These are phyloP conservation scores for Merluccius polli DNA, from an alignment of 2,797 vertebrate genomes.

Conservation along the genomic window DNA sequence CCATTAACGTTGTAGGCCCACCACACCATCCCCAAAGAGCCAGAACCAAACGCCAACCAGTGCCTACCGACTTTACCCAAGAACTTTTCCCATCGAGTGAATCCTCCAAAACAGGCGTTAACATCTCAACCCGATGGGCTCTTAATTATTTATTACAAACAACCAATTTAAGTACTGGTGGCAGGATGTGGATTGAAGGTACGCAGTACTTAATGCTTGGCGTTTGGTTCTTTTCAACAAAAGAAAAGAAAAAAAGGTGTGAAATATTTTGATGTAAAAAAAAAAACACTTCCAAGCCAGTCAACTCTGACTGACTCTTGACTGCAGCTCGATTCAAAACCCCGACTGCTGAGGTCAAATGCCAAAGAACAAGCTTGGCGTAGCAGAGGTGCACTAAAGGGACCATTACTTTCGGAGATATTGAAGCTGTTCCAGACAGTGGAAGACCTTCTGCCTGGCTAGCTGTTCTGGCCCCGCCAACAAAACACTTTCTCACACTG, in stretches of 20 bases:
- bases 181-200: neutral
- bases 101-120: neutral
- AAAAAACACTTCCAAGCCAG: neutral
- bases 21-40: too few species aligned
- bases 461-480: slow-evolving; percentile 32
- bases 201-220: neutral
- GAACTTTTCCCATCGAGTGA: neutral
- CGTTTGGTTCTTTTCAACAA: too few species aligned
- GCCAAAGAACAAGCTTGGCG: slow-evolving; percentile 64
- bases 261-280: neutral
- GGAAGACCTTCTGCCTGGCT: slow-evolving; percentile 25
- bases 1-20: too few species aligned
- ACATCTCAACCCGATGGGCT: neutral
- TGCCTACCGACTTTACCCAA: neutral
- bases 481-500: slow-evolving; percentile 34
- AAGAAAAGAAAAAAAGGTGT: neutral
- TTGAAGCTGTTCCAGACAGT: too few species aligned
- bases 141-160: neutral
- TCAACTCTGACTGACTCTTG: neutral
- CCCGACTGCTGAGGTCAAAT: slow-evolving; percentile 31
- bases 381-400: slow-evolving; percentile 60
- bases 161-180: neutral
- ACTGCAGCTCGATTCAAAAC: slow-evolving; percentile 64
- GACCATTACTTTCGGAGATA: slow-evolving; percentile 46
- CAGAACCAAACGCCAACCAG: neutral